phyloP scores from a whole-genome alignment of 2,888 invertebrate genomes.

The Epinotia demarniana region DNA sequence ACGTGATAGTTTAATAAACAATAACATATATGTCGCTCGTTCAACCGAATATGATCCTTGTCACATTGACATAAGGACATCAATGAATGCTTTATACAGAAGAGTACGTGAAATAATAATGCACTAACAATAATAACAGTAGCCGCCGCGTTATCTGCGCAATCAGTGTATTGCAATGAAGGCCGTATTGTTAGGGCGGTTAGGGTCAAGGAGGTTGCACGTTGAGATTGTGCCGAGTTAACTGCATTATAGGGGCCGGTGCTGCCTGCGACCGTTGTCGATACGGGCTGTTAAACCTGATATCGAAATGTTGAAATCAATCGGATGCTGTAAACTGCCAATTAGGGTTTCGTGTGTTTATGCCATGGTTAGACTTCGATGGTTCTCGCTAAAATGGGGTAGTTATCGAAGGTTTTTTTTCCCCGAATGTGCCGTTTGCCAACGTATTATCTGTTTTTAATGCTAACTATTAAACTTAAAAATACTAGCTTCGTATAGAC shows the following conservation, averaged over 20 bases:
- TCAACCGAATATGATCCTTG: conserved; percentile 1
- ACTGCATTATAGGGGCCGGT: conserved; percentile 68
- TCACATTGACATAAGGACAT: neutral
- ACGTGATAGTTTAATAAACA: conserved; percentile 28
- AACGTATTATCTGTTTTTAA: no score
- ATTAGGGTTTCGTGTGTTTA: neutral
- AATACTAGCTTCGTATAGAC: no score
- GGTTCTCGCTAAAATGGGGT: neutral
- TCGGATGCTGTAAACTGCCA: neutral
- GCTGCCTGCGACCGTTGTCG: conserved; percentile 51
- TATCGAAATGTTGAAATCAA: conserved; percentile 52
- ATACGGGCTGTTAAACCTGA: conserved; percentile 49
- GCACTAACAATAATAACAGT: conserved; percentile 57
- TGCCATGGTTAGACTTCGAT: neutral
- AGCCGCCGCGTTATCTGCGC: conserved; percentile 27
- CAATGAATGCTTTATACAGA: neutral
- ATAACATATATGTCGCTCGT: neutral
- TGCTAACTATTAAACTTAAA: no score
- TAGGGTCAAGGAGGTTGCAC: conserved; percentile 54
- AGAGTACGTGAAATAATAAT: conserved; percentile 42
- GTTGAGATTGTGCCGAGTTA: conserved; percentile 57
- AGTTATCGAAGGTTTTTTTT: neutral
- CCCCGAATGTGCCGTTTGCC: no score
- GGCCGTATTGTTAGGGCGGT: conserved; percentile 53
- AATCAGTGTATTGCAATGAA: conserved; percentile 47